Base-by-base conservation (phyloP, 2,888 invertebrate genomes). In the Alviniconcha strummeri region DNA sequence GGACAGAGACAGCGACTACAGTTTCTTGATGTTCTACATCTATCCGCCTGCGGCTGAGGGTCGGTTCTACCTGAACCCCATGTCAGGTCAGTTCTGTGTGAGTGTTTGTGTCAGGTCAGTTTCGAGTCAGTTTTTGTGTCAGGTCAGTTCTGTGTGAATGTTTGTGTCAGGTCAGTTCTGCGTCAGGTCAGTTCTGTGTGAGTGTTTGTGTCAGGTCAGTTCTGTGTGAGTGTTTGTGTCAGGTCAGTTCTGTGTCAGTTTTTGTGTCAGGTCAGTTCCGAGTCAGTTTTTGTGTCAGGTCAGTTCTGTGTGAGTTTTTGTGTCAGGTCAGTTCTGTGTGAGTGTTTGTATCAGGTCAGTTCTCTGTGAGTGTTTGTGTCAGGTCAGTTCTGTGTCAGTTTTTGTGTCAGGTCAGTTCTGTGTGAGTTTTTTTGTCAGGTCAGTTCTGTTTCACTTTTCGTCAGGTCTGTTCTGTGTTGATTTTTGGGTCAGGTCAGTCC, bases 51-150 rank as follows among this genome's bases (percentile, higher is more conserved):
- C 78, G 19, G 88, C 87, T 4, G 84, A 85, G 52, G 87, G 87
- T 9, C 78, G 81, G 36, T 89, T 89, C 83, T 86, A 82, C 77
- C 85, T 89, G 17, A 85, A 88, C 67, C 84, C 86, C 11, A 19
- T 86, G 9, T 80, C 80, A 78, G 88, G 89, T 88, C 55, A 82
- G 80, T 17, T 8, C 13, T 8, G 6, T 57, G 13, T 64, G 11
- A 36, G 9, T n/a, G 17, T 75, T 36, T 52, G 54, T 75, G 74
- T 54, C 15, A 15, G 74, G 9, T 69, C 17, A 69, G 9, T 17
- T n/a, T 4, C 4, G 60, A 3, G 60, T 60, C 1, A 36, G 36
- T 36, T 0, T 36, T 36, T 36, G 52, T 86, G 9, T 80, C 80
- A 78, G 88, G 89, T 88, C 55, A 69, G 9, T 17, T n/a, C n/a